Evolutionary conservation across 2,888 invertebrate species (phyloP).

Genomic region (Rhyacophila evoluta): DNA sequence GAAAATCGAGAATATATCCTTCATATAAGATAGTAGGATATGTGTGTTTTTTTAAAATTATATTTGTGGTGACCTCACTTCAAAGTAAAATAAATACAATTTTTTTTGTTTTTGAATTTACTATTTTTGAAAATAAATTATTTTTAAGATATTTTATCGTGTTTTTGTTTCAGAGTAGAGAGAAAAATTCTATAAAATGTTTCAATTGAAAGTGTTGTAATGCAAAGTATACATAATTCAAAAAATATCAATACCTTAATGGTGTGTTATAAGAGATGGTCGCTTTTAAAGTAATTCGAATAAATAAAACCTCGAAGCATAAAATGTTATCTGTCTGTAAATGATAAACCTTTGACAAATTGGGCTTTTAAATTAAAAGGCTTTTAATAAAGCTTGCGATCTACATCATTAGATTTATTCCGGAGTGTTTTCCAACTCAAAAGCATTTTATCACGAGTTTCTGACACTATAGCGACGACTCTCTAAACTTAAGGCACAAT

Average conservation of each 20-base stretch:
- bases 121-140: too few relatives aligned
- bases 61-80: too few relatives aligned
- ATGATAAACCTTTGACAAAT: constrained; percentile 24
- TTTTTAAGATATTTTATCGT: too few relatives aligned
- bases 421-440: constrained; percentile 7
- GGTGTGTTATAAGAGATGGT: neutral
- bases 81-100: too few relatives aligned
- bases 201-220: too few relatives aligned
- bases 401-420: constrained; percentile 22
- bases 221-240: too few relatives aligned
- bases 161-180: too few relatives aligned
- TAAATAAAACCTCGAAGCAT: constrained; percentile 14
- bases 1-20: too few relatives aligned
- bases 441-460: neutral
- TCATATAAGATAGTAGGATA: too few relatives aligned
- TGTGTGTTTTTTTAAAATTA: too few relatives aligned
- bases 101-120: too few relatives aligned
- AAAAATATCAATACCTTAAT: neutral
- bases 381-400: constrained; percentile 18
- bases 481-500: neutral
- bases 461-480: neutral
- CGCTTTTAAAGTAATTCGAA: constrained; percentile 12
- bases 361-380: constrained; percentile 24
- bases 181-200: too few relatives aligned
- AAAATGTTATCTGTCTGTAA: constrained; percentile 14